phyloP scores from a whole-genome alignment of 2,797 vertebrate species.

The Meda fulgida region DNA sequence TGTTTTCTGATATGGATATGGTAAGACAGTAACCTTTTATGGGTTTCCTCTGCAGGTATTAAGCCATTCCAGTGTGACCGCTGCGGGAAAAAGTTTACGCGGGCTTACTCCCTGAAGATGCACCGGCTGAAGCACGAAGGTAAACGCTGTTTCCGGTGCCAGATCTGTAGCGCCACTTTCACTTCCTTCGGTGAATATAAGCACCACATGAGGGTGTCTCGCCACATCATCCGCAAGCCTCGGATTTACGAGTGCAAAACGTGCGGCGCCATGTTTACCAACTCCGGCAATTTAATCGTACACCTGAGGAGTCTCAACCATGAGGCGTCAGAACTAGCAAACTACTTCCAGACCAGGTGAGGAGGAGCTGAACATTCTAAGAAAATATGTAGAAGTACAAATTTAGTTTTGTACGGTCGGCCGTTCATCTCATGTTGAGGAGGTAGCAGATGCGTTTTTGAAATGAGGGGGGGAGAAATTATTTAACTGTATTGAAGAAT shows the following conservation, averaged over 20 bases:
- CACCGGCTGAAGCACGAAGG: slow-evolving; percentile 99
- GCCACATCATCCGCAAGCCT: slow-evolving; percentile 99
- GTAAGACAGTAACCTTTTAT: not conserved
- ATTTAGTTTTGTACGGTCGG: slow-evolving; percentile 31
- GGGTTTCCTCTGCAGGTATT: slow-evolving; percentile 84
- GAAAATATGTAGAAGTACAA: slow-evolving; percentile 48
- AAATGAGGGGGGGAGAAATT: not conserved
- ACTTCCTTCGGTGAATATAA: slow-evolving; percentile 99
- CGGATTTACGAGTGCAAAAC: slow-evolving; percentile 99
- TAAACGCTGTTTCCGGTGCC: slow-evolving; percentile 99
- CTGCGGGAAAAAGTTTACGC: slow-evolving; percentile 99
- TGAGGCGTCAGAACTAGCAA: slow-evolving; percentile 99
- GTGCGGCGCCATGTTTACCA: slow-evolving; percentile 99
- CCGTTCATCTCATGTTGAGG: slow-evolving; percentile 31
- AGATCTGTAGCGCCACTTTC: slow-evolving; percentile 99
- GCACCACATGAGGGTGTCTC: slow-evolving; percentile 99
- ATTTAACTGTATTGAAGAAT: not conserved
- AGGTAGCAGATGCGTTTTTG: slow-evolving; percentile 17
- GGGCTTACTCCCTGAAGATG: slow-evolving; percentile 99
- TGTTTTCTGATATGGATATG: not conserved
- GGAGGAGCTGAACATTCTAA: slow-evolving; percentile 76
- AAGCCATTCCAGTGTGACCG: slow-evolving; percentile 99
- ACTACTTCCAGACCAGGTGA: slow-evolving; percentile 99
- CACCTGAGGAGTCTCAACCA: slow-evolving; percentile 99
- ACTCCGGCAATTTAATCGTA: slow-evolving; percentile 99